Evolutionary conservation across 2,888 invertebrate species (phyloP), one percentile per base, ranked within the genome.

Genomic region (Fragum whitleyi): DNA sequence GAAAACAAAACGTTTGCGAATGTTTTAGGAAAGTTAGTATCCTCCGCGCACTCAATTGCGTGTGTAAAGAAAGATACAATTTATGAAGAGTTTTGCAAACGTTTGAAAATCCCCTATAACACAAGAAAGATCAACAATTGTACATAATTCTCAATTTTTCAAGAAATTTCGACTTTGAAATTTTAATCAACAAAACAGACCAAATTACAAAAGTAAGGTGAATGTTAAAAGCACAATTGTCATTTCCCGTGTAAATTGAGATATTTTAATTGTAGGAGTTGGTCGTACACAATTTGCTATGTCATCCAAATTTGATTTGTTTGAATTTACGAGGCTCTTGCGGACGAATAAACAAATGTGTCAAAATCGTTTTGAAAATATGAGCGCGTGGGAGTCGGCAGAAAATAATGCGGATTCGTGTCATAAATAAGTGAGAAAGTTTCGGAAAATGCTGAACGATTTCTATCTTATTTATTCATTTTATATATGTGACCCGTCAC

Each of bases 291-390:
- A 65, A 65, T 42, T 16, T 65, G 65, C 65, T 36, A 21, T 42
- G 65, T 65, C 65, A 65, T 42, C 32, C 32, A 61, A 42, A 65
- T 42, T 42, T 23, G 65, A 65, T 65, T 42, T 65, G 65, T 39
- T 65, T 32, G 21, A 65, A 65, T 42, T 23, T 65, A 42, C 39
- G n/a, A 26, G 23, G 9, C 65, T 26, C 42, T 65, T 42, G 65
- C n/a, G 42, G n/a, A 42, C 23, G 42, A 65, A 65, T 42, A 65
- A 65, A 65, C 65, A 65, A 16, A 42, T 42, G 65, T 65, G 65
- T 65, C 65, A 65, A 65, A 65, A 21, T 39, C 36, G 26, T 65
- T 36, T 36, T 28, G 62, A 62, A 62, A 28, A 28, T 62, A 36
- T 21, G 62, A 62, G 36, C 3, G 62, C n/a, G 62, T 62, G 36